Conservation (phyloP, 2,797 vertebrate species). For the Semaprochilodus insignis region DNA sequence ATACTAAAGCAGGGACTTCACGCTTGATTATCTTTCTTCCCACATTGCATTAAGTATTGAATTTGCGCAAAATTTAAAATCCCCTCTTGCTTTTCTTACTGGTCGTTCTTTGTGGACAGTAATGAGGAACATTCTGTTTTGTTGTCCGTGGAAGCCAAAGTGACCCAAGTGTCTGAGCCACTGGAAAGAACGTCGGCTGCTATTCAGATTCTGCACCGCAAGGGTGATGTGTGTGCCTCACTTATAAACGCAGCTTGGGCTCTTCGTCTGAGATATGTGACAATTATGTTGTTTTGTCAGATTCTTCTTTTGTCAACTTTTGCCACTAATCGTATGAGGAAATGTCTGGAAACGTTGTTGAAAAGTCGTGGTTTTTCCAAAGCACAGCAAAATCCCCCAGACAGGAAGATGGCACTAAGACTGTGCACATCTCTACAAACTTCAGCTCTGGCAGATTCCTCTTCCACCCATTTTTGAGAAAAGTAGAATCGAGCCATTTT, state of each 20-base stretch:
- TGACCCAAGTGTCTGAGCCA: conserved; percentile 10
- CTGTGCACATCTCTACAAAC: conserved; percentile 6
- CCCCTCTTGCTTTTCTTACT: background rate
- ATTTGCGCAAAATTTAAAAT: background rate
- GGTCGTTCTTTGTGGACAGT: background rate
- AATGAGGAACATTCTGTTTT: conserved; percentile 17
- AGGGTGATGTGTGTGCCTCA: background rate
- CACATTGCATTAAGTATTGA: background rate
- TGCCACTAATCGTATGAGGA: conserved; percentile 1
- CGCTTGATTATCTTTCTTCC: too few relatives aligned
- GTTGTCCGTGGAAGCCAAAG: background rate
- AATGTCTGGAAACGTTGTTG: background rate
- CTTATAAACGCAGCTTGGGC: background rate
- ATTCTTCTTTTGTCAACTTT: background rate
- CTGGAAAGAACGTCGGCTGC: conserved; percentile 19
- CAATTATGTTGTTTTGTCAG: background rate
- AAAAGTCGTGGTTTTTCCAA: background rate
- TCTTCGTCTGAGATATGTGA: background rate
- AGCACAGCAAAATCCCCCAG: background rate
- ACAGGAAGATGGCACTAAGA: conserved; percentile 10
- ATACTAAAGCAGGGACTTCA: too few relatives aligned
- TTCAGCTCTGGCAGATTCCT: background rate
- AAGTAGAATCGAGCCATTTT: background rate
- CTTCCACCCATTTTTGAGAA: background rate
- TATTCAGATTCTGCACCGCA: background rate